These are phyloP conservation scores for Zosterops borbonicus DNA, from an alignment of 2,113 vertebrate genomes.

Conservation along the genomic window DNA sequence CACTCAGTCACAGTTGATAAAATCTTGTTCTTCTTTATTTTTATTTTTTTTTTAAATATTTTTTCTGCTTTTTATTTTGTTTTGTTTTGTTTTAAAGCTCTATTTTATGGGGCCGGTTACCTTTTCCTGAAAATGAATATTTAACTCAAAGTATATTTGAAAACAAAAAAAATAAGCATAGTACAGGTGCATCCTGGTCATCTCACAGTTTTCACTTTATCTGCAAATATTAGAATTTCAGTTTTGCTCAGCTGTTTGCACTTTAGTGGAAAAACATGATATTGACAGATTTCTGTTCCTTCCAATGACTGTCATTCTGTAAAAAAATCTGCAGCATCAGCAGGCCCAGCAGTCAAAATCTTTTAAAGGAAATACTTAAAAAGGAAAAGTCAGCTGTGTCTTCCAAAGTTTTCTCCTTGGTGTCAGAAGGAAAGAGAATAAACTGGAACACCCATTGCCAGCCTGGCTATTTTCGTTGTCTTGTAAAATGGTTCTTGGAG, in stretches of 20 bases:
- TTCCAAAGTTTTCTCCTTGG: not conserved
- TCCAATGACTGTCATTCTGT: not conserved
- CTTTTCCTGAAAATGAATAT: conserved; percentile 57
- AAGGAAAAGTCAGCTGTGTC: not conserved
- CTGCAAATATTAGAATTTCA: not conserved
- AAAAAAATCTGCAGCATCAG: not conserved
- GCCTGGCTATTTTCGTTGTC: not conserved
- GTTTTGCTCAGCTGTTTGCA: not conserved
- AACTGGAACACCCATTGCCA: not conserved
- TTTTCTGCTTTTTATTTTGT: not conserved
- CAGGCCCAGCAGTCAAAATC: not conserved
- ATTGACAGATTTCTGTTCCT: not conserved
- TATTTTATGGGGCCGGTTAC: conserved; percentile 47
- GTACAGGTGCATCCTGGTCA: conserved; percentile 14
- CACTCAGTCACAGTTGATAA: conserved; percentile 28
- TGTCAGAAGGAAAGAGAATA: not conserved
- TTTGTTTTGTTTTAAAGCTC: not conserved
- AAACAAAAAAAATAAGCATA: conserved; percentile 36
- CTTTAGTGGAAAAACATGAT: not conserved
- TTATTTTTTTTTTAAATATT: too few species aligned
- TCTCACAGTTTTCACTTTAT: conserved; percentile 30
- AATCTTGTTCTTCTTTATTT: not conserved
- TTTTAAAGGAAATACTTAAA: not conserved
- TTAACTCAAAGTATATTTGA: conserved; percentile 58
- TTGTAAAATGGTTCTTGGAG: not conserved